phyloP scores from a whole-genome alignment of 2,113 vertebrate species.

The Gymnocephalus cernua region DNA sequence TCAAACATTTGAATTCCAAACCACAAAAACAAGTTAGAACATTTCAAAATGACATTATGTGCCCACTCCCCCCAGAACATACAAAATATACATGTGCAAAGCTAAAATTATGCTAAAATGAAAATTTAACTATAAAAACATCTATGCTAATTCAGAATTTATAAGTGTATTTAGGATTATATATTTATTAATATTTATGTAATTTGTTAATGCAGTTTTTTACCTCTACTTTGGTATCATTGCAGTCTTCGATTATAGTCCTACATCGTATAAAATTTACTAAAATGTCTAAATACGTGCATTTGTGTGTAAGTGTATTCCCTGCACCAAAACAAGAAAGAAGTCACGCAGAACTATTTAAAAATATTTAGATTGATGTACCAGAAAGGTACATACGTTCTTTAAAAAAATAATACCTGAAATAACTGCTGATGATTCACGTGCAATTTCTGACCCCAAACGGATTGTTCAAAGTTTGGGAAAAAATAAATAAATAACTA shows the following conservation, averaged over 20 bases:
- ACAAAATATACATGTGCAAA: constrained; percentile 69
- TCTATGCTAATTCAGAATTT: neutral
- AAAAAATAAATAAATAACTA: neutral
- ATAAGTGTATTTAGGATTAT: neutral
- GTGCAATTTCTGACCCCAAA: neutral
- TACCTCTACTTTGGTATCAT: neutral
- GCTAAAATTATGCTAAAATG: constrained; percentile 37
- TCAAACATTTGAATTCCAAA: constrained; percentile 85
- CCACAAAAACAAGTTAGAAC: constrained; percentile 76
- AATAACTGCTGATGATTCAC: neutral
- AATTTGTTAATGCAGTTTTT: neutral
- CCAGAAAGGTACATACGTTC: neutral
- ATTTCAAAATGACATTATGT: constrained; percentile 72
- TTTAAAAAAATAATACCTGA: neutral
- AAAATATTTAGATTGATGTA: constrained; percentile 1
- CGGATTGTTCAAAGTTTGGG: neutral
- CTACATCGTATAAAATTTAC: neutral
- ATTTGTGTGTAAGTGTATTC: neutral
- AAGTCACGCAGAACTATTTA: constrained; percentile 16
- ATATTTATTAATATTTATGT: constrained; percentile 1
- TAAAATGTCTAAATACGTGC: neutral
- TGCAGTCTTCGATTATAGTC: neutral
- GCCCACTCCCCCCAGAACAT: constrained; percentile 24
- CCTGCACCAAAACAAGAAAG: constrained; percentile 6
- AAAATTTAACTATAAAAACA: constrained; percentile 4